Evolutionary conservation across 2,888 invertebrate genomes (phyloP), one percentile per base, ranked within the genome.

Genomic region (Lithophane socia): DNA sequence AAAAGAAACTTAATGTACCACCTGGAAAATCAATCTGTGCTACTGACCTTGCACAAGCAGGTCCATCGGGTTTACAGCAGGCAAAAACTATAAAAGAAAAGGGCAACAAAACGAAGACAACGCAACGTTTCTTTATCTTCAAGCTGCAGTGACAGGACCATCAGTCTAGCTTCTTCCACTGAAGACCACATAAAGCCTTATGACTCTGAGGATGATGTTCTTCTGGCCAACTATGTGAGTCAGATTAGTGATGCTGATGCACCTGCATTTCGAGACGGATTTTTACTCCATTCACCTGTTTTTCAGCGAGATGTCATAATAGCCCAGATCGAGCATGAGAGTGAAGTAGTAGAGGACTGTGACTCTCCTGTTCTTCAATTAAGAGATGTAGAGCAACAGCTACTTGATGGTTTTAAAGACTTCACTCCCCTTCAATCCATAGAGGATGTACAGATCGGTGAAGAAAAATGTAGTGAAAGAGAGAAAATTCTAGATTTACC

Each of bases 1-100:
- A 71, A 68, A 79, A 79, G 47, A 75, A 79, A 79, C 21, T 74
- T 37, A 71, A 72, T 61, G 79, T 79, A n/a, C n/a, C n/a, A n/a
- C n/a, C n/a, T n/a, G 71, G 75, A 37, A 37, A 37, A 37, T 37
- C 37, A 37, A 37, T 37, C 37, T 37, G 37, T 37, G 29, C 29
- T 29, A 37, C 58, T 61, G 79, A 79, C 54, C 52, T 78, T 58
- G 58, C 54, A 74, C 54, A 73, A 65, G 70, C 78, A 74, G 56
- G 73, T 70, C 58, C 71, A 58, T 78, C 74, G 16, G 74, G 49
- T 24, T 68, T 68, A 68, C 37, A 37, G 37, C 37, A 37, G 37
- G 37, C 37, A 37, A 37, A 37, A 37, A 37, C 37, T 37, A 37
- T 37, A 49, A 44, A 75, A 37, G 44, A 72, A 72, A 66, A 67